Conservation (phyloP, 35 echinoderm and acorn worm species). For the Lytechinus pictus region DNA sequence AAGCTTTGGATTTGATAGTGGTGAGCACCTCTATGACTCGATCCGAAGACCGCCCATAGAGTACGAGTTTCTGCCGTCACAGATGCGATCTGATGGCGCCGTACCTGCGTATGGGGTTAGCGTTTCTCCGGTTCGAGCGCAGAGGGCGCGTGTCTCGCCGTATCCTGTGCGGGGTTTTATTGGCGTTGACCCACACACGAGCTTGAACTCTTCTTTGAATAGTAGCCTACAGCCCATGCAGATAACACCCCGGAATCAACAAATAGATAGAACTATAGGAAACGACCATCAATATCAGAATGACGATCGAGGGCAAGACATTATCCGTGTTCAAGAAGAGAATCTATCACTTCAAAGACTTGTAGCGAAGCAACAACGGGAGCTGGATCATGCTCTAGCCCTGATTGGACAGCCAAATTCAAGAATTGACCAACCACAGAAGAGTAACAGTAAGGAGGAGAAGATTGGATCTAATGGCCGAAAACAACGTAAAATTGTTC, state of each 20-base stretch:
- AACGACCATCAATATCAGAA: neutral
- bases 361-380: neutral
- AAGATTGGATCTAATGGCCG: neutral
- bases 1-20: neutral
- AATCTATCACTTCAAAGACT: conserved; percentile 16
- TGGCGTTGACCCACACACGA: neutral
- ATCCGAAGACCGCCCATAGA: neutral
- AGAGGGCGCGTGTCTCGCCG: neutral
- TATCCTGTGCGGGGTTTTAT: neutral
- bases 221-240: conserved; percentile 2
- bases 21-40: neutral
- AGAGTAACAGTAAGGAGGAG: neutral
- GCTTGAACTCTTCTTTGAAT: neutral
- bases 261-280: neutral
- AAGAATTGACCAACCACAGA: neutral
- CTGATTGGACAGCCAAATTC: conserved; percentile 39
- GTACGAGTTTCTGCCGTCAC: conserved; percentile 47
- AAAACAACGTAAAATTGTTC: neutral
- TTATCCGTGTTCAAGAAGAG: conserved; percentile 19
- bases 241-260: neutral
- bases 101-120: conserved; percentile 15
- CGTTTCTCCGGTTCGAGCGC: neutral
- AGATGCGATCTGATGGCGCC: neutral
- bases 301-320: neutral
- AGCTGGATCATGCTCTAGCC: conserved; percentile 3